Evolutionary conservation across 1,140 invertebrate genomes (phyloP), one percentile per base, ranked within the genome.

Genomic region (Heterodera schachtii): DNA sequence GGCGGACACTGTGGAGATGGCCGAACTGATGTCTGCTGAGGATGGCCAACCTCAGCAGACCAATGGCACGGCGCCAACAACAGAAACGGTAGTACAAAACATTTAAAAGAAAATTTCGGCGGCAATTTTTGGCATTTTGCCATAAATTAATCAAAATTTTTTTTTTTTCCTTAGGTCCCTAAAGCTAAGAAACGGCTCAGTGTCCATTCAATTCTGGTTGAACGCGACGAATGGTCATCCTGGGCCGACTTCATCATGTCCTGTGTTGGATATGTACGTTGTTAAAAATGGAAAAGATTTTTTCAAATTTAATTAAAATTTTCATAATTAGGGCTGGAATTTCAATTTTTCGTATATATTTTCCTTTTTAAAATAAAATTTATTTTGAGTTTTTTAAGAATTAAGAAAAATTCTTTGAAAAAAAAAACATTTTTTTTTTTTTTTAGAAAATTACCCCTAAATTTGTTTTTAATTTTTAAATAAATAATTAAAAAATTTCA

Each of bases 231-330:
- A 81, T 86, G 85, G 85, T 84, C 80, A 19, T 84, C 74, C 7
- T 84, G 60, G 83, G 92, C 95, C 82, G 95, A 96, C 90, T 95
- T 95, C 90, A 92, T 95, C 84, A 93, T 95, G 84, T 94, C 94
- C 41, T 94, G 94, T 80, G 92, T 94, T n/a, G 94, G 94, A 41
- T 91, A 94, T 83, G 93, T 67, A 16, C 41, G 52, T 52, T n/a
- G n/a, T n/a, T n/a, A n/a, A n/a, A n/a, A n/a, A n/a, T n/a, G n/a
- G 41, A n/a, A 44, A 49, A 49, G 4, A 49, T 49, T 49, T 49
- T 49, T 49, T 52, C n/a, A 6, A 76, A 13, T 31, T 6, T 57
- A 6, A 76, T 57, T 43, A 57, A 46, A 49, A 13, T 46, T 49
- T 6, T 16, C 6, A 66, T 5, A 8, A 7, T 60, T n/a, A 47